Conservation (phyloP, 2,797 vertebrate species). For the Aldrovandia affinis region DNA sequence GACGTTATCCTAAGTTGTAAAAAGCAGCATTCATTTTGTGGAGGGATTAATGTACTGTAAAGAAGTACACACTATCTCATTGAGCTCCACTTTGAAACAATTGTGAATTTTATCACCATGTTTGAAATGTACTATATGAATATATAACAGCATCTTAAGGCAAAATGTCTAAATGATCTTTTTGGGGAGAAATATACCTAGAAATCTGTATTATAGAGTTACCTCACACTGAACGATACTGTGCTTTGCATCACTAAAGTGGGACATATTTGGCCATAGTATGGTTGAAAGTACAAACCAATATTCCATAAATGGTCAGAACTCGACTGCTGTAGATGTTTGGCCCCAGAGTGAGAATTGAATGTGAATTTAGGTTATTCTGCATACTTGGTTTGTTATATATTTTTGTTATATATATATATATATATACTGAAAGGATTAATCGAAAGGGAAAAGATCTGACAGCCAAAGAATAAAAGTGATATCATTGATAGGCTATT, state of each 20-base stretch:
- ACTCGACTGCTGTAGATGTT: not conserved
- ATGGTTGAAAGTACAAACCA: conserved; percentile 12
- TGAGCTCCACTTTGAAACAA: not conserved
- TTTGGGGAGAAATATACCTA: not conserved
- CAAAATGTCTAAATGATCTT: not conserved
- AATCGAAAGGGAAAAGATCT: not conserved
- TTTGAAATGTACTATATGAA: not conserved
- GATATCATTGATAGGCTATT: not conserved
- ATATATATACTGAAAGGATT: not conserved
- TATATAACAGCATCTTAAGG: not conserved
- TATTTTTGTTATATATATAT: not conserved
- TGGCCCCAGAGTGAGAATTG: not conserved
- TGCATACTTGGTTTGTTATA: not conserved
- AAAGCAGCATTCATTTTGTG: not conserved
- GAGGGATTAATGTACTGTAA: conserved; percentile 7
- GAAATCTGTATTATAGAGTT: not conserved
- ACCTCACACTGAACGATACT: not conserved
- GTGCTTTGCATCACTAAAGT: not conserved
- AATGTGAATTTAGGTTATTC: not conserved
- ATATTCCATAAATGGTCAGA: not conserved
- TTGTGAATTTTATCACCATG: not conserved
- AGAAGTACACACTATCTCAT: not conserved
- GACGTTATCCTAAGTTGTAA: not conserved
- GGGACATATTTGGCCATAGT: not conserved
- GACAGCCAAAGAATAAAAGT: not conserved